Evolutionary conservation across 2,888 invertebrate genomes (phyloP).

Genomic region (Archips xylosteana): DNA sequence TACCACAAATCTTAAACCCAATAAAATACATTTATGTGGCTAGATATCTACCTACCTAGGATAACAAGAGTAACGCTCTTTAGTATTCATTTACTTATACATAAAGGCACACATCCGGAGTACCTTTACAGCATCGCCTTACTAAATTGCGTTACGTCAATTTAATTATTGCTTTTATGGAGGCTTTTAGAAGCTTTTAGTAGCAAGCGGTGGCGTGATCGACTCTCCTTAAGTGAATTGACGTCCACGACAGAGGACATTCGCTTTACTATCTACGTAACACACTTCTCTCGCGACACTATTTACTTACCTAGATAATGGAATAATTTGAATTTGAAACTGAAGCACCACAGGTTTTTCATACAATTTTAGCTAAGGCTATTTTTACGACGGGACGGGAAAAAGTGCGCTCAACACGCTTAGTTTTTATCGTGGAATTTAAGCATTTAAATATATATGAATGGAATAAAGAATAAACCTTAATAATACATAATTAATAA

Average conservation of each 20-base stretch:
- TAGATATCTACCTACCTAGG: no score
- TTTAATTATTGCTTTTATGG: constrained; percentile 86
- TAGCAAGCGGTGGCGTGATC: constrained; percentile 81
- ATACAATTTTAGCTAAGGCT: no score
- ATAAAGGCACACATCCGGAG: constrained; percentile 43
- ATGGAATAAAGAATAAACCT: no score
- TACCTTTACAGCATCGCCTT: constrained; percentile 77
- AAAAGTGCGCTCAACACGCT: no score
- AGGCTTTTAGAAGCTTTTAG: constrained; percentile 86
- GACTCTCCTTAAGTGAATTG: constrained; percentile 83
- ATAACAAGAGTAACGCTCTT: not conserved
- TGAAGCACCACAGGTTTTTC: no score
- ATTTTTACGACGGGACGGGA: no score
- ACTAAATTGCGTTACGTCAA: constrained; percentile 83
- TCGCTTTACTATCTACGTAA: constrained; percentile 57
- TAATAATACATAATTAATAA: no score
- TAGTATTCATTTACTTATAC: not conserved
- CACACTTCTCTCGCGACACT: constrained; percentile 48
- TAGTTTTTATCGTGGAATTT: no score
- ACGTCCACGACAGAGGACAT: constrained; percentile 69
- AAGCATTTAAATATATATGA: no score
- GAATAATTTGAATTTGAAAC: not conserved
- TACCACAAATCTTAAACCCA: no score
- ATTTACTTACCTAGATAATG: not conserved
- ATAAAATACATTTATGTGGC: no score